These are phyloP conservation scores for Schlechtendalia chinensis DNA, from an alignment of 1,140 invertebrate genomes.

Conservation along the genomic window DNA sequence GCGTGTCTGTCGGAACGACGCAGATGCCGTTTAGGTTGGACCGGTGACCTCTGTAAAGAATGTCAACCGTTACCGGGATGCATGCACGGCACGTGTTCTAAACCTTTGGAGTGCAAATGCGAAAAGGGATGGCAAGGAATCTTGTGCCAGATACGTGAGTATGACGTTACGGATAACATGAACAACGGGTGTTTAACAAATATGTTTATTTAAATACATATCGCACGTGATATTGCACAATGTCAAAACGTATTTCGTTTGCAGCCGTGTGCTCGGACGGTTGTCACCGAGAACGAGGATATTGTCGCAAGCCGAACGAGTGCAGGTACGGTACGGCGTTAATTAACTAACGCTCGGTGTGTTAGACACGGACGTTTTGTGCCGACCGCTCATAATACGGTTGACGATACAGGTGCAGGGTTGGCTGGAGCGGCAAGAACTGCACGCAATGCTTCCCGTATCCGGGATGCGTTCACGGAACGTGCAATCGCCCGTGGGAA, in stretches of 20 bases:
- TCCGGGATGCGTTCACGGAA: conserved; percentile 80
- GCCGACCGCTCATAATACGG: not conserved
- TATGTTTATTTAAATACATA: too few relatives aligned
- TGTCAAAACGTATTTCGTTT: conserved; percentile 49
- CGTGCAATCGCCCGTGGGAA: conserved; percentile 83
- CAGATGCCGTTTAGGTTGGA: conserved; percentile 78
- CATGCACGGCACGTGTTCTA: conserved; percentile 76
- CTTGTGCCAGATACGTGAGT: conserved; percentile 81
- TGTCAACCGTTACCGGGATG: conserved; percentile 78
- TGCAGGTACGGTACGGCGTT: conserved; percentile 60
- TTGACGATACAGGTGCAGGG: conserved; percentile 68
- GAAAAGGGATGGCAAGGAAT: conserved; percentile 82
- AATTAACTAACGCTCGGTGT: too few relatives aligned
- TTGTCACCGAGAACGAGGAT: conserved; percentile 79
- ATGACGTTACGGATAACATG: not conserved
- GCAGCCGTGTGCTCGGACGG: conserved; percentile 77
- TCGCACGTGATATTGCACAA: too few relatives aligned
- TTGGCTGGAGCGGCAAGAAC: conserved; percentile 80
- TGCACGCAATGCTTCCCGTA: conserved; percentile 81
- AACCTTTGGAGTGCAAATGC: conserved; percentile 81
- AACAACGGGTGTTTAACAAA: too few relatives aligned
- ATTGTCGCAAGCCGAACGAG: conserved; percentile 78
- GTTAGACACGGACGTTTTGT: too few relatives aligned
- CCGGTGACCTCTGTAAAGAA: conserved; percentile 74
- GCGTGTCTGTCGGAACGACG: not conserved